Evolutionary conservation across 2,797 vertebrate species (phyloP).

Genomic region (Xyrichtys novacula): DNA sequence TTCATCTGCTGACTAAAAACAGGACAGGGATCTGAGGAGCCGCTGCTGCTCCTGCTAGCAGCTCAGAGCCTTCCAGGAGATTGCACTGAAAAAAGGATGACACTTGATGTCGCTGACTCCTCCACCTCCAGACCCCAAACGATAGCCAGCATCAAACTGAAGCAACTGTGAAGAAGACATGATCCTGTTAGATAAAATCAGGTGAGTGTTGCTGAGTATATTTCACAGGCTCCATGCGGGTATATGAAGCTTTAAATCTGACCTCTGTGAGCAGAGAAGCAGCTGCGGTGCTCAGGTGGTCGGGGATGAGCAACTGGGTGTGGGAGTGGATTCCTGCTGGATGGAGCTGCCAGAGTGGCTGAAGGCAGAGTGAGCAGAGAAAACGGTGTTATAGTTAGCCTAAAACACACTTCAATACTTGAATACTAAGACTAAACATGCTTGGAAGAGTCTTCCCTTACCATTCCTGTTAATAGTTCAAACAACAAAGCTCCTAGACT

Average conservation of each 20-base stretch:
- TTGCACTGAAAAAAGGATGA: conserved; percentile 92
- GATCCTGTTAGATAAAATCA: background rate
- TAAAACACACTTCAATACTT: background rate
- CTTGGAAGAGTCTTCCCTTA: conserved; percentile 71
- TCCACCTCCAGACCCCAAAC: conserved; percentile 90
- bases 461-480: conserved; percentile 94
- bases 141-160: conserved; percentile 90
- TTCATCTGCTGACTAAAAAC: conserved; percentile 8
- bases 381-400: background rate
- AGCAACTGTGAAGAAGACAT: conserved; percentile 85
- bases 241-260: conserved; percentile 35
- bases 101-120: conserved; percentile 93
- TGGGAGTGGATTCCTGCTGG: conserved; percentile 94
- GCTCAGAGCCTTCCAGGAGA: conserved; percentile 91
- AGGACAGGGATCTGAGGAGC: background rate
- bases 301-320: conserved; percentile 91
- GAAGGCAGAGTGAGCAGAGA: conserved; percentile 38
- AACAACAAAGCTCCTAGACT: conserved; percentile 95
- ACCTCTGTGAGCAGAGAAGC: conserved; percentile 94
- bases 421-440: background rate
- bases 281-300: conserved; percentile 90
- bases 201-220: background rate
- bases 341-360: conserved; percentile 94
- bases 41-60: conserved; percentile 54
- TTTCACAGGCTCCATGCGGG: background rate